A percentile compares a stretch with the other conserved stretches of the same genome.
Conservation (phyloP, 2,113 vertebrate species). For the Lagenorhynchus albirostris region DNA sequence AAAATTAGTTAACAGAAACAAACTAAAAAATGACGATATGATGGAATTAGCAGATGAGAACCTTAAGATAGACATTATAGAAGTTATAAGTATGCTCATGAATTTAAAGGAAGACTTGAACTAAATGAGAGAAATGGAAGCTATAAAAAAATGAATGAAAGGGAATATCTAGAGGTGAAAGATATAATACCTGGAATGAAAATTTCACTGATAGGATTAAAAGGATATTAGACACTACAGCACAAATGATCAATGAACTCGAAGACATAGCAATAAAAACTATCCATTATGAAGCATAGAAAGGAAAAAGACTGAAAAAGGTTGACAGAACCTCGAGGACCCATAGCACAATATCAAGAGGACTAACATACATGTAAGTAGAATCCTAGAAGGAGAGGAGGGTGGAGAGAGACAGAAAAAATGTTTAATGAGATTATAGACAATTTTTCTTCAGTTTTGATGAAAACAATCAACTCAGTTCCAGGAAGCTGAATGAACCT, state of each 20-base stretch:
- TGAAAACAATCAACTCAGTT: background rate
- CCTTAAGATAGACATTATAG: background rate
- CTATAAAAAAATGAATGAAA: constrained; percentile 6
- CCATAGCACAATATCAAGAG: background rate
- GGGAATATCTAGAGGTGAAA: background rate
- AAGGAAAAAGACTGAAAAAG: background rate
- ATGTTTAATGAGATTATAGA: background rate
- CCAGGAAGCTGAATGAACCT: background rate
- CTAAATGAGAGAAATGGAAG: constrained; percentile 20
- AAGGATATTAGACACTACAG: background rate
- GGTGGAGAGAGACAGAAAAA: background rate
- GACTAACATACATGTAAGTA: background rate
- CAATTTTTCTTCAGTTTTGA: background rate
- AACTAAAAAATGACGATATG: background rate
- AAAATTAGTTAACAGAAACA: constrained; percentile 19
- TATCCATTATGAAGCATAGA: background rate
- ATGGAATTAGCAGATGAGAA: background rate
- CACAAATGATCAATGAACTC: constrained; percentile 9
- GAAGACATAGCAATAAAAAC: background rate
- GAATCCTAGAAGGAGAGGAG: background rate
- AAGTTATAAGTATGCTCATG: background rate
- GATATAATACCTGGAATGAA: background rate
- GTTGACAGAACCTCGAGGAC: background rate
- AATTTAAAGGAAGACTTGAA: constrained; percentile 20
- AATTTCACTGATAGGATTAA: background rate